Conservation (phyloP, 2,113 vertebrate species). For the Condylura cristata region DNA sequence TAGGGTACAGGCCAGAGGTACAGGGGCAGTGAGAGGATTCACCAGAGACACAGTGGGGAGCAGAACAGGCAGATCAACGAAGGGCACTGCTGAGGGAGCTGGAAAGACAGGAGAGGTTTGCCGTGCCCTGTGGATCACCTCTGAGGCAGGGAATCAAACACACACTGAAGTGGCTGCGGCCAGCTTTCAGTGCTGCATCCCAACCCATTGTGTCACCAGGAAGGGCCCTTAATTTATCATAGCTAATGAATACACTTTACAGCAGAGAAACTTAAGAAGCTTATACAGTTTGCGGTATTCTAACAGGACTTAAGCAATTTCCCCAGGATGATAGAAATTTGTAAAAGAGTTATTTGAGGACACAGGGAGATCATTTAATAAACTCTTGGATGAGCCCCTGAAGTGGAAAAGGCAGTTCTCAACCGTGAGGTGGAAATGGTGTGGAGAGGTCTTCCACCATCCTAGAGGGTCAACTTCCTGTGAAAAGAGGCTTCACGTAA, state of each 20-base stretch:
- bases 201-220: no score
- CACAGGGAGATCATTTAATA: not conserved
- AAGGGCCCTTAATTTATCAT: slow-evolving; percentile 1
- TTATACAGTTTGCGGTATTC: not conserved
- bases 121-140: no score
- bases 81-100: no score
- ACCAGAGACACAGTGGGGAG: no score
- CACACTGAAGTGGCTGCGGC: no score
- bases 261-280: slow-evolving; percentile 9
- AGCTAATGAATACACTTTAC: not conserved
- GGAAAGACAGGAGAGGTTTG: no score
- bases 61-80: no score
- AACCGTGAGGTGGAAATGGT: not conserved
- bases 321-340: not conserved
- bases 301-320: not conserved
- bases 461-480: not conserved
- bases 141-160: no score
- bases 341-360: not conserved
- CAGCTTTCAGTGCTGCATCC: no score
- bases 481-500: not conserved
- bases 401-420: not conserved
- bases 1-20: no score
- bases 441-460: not conserved
- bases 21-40: no score
- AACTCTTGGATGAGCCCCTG: not conserved